phyloP scores from a whole-genome alignment of 2,888 invertebrate species.

The Oscheius onirici region DNA sequence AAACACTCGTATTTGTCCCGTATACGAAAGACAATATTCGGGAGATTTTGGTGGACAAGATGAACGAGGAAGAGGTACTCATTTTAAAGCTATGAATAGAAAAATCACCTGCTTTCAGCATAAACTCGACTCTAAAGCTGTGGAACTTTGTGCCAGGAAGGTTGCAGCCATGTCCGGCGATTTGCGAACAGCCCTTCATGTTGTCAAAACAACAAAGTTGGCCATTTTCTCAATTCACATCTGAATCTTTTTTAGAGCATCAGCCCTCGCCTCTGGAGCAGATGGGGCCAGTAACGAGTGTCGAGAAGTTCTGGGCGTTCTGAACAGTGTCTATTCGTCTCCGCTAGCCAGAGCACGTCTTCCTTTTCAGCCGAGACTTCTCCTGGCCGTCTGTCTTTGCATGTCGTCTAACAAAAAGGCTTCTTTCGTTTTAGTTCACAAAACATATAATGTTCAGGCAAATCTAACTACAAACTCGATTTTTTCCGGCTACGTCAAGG shows the following conservation, averaged over 20 bases:
- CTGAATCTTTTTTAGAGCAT: slow-evolving; percentile 14
- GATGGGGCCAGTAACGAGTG: slow-evolving; percentile 37
- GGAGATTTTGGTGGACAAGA: slow-evolving; percentile 83
- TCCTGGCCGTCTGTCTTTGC: slow-evolving; percentile 54
- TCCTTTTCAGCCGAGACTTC: slow-evolving; percentile 56
- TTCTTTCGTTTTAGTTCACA: no score
- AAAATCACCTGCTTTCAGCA: slow-evolving; percentile 13
- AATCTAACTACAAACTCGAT: slow-evolving; percentile 46
- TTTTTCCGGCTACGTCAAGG: slow-evolving; percentile 47
- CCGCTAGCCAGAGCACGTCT: slow-evolving; percentile 59
- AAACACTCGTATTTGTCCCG: slow-evolving; percentile 86
- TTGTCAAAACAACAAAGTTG: slow-evolving; percentile 76
- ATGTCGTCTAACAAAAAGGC: slow-evolving; percentile 54
- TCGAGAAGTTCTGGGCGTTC: slow-evolving; percentile 56
- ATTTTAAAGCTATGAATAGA: no score
- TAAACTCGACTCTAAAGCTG: slow-evolving; percentile 81
- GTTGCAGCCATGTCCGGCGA: slow-evolving; percentile 94
- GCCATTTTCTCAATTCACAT: neutral
- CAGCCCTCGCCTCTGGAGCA: neutral
- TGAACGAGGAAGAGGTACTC: slow-evolving; percentile 74
- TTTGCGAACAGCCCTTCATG: slow-evolving; percentile 89
- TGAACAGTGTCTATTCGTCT: slow-evolving; percentile 63
- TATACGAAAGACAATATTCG: slow-evolving; percentile 90
- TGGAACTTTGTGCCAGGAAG: slow-evolving; percentile 92
- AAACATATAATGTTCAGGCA: no score